A percentile compares a stretch with the other conserved stretches of the same genome.
Conservation (phyloP, 2,888 invertebrate genomes). For the Coecobrya sp. region DNA sequence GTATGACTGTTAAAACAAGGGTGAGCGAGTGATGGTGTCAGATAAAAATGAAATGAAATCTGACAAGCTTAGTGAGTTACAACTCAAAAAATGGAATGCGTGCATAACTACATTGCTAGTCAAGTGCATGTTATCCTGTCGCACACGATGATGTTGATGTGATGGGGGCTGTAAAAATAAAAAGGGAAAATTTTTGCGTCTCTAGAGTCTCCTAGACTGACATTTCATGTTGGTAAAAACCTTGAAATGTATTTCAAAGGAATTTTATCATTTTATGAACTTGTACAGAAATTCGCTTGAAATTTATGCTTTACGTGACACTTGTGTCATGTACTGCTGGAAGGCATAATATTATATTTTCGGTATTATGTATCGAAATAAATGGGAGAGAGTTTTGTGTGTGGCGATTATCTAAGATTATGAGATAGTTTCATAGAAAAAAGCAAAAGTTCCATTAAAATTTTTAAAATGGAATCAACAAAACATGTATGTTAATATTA, state of each 20-base stretch:
- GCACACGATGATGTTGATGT: background rate
- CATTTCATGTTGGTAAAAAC: constrained; percentile 32
- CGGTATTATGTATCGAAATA: background rate
- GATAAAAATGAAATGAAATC: constrained; percentile 62
- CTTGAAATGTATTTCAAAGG: constrained; percentile 27
- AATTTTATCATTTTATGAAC: constrained; percentile 46
- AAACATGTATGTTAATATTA: background rate
- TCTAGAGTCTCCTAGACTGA: constrained; percentile 8
- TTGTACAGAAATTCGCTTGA: constrained; percentile 25
- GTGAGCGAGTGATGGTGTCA: constrained; percentile 62
- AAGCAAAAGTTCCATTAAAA: constrained; percentile 1
- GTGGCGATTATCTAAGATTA: background rate
- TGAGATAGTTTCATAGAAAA: background rate
- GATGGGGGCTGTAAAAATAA: background rate
- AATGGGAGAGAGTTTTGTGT: background rate
- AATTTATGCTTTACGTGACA: constrained; percentile 45
- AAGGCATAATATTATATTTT: constrained; percentile 36
- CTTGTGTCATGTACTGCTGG: constrained; percentile 44
- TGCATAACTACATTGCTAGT: background rate
- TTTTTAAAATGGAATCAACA: constrained; percentile 37
- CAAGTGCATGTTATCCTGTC: background rate
- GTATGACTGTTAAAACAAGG: constrained; percentile 33
- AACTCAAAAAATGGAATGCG: background rate
- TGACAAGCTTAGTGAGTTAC: constrained; percentile 43
- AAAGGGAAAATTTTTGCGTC: constrained; percentile 21